A percentile compares a stretch with the other conserved stretches of the same genome.
These are phyloP conservation scores for Caiman crocodilus DNA, from an alignment of 2,797 vertebrate genomes.

Conservation along the genomic window DNA sequence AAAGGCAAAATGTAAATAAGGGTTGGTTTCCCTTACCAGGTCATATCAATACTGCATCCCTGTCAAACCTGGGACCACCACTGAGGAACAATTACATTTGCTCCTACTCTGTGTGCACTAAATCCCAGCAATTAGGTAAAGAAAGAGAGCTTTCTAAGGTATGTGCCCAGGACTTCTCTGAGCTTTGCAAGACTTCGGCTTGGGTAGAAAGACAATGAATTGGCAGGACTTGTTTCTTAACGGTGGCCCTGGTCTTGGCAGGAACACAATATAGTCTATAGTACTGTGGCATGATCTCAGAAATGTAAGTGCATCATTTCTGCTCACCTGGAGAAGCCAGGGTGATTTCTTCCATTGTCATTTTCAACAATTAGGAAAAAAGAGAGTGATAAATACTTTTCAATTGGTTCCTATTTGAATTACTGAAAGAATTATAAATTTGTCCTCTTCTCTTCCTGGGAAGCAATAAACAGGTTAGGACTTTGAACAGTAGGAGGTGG, in stretches of 20 bases:
- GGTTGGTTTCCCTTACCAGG: not conserved
- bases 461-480: not conserved
- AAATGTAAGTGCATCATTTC: not conserved
- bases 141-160: too few relatives aligned
- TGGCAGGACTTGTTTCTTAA: too few relatives aligned
- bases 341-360: not conserved
- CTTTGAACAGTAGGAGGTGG: not conserved
- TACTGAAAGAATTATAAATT: not conserved
- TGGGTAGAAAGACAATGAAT: too few relatives aligned
- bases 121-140: too few relatives aligned
- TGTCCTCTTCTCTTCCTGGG: not conserved
- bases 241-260: too few relatives aligned
- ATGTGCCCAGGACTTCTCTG: too few relatives aligned
- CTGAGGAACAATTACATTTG: not conserved
- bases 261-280: too few relatives aligned
- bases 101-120: too few relatives aligned
- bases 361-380: not conserved
- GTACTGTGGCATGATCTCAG: not conserved
- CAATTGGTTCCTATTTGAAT: not conserved
- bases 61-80: not conserved
- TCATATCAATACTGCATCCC: not conserved
- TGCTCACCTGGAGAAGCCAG: not conserved
- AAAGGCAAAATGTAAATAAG: not conserved
- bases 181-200: too few relatives aligned
- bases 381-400: not conserved